phyloP scores from a whole-genome alignment of 2,797 vertebrate species.

The Furcifer pardalis region DNA sequence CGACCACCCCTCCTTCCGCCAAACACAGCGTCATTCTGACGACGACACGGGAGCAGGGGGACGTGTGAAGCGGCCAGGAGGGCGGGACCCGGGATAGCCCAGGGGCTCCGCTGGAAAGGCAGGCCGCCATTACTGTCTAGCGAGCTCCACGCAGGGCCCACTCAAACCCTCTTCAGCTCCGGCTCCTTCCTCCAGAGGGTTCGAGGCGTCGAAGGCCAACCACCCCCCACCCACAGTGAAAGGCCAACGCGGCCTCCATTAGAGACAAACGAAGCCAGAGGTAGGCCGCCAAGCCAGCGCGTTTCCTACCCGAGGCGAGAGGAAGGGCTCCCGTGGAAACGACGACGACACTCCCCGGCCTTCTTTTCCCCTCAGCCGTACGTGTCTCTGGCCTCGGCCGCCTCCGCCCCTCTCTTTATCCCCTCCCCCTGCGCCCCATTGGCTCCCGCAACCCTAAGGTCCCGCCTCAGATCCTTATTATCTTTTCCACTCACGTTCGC shows the following conservation, averaged over 20 bases:
- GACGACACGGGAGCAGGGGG: background rate
- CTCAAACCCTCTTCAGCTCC: background rate
- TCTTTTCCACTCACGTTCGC: background rate
- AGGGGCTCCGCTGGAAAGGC: background rate
- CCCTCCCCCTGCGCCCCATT: background rate
- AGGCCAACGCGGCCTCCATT: no score
- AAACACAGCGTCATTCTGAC: background rate
- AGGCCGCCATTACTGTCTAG: background rate
- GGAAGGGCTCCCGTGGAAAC: no score
- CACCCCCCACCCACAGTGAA: background rate
- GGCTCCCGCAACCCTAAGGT: background rate
- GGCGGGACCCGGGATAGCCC: background rate
- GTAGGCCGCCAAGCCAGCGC: background rate
- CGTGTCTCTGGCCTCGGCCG: conserved; percentile 3
- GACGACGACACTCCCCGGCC: background rate
- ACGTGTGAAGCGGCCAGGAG: no score
- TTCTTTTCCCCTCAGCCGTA: background rate
- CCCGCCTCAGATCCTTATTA: background rate
- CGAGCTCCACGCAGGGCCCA: no score
- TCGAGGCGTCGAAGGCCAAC: no score
- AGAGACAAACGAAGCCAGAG: background rate
- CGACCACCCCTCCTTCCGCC: no score
- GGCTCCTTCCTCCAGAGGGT: no score
- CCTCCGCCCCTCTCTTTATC: background rate
- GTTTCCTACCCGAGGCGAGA: background rate